Evolutionary conservation across 1,140 invertebrate genomes (phyloP), one percentile per base, ranked within the genome.

Genomic region (Drosophila nikananu): DNA sequence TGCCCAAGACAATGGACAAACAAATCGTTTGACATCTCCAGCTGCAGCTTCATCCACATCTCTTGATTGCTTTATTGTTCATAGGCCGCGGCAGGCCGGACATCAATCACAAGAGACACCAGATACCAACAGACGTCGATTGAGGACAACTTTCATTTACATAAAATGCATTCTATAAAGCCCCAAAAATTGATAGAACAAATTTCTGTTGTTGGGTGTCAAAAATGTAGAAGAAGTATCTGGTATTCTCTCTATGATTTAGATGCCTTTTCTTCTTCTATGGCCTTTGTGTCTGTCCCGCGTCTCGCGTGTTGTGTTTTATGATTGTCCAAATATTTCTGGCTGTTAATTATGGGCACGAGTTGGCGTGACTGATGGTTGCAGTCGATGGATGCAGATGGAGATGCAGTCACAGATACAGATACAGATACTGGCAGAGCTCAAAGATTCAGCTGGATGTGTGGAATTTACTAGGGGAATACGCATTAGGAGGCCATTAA

Each of bases 11-110:
- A 79, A 80, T 66, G 68, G 65, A 83, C 83, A 87, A 81, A 83
- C 84, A 79, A 87, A 81, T 87, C 77, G 62, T 78, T 89, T 87
- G 84, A 87, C 83, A 87, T 71, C 51, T 35, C 32, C 42, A 46
- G 44, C 51, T 58, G 46, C 30, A 60, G 13, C 23, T 51, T 1
- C 4, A 21, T n/a, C n/a, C n/a, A n/a, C n/a, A n/a, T 1, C 68
- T 49, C 84, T 90, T 89, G 84, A 89, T 89, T 89, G 83, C 73
- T 90, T 90, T 90, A 89, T 87, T 87, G 84, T 87, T 86, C 55
- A 81, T 65, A 41, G 64, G 32, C 44, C 77, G 63, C 42, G 52
- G 67, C 73, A 77, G 60, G 54, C 60, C 72, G 77, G 48, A 71
- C 77, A 89, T 80, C 84, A 89, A 89, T 87, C 84, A 57, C 84